Evolutionary conservation across 2,113 vertebrate species (phyloP), one percentile per base, ranked within the genome.

Genomic region (Gasterosteus aculeatus): DNA sequence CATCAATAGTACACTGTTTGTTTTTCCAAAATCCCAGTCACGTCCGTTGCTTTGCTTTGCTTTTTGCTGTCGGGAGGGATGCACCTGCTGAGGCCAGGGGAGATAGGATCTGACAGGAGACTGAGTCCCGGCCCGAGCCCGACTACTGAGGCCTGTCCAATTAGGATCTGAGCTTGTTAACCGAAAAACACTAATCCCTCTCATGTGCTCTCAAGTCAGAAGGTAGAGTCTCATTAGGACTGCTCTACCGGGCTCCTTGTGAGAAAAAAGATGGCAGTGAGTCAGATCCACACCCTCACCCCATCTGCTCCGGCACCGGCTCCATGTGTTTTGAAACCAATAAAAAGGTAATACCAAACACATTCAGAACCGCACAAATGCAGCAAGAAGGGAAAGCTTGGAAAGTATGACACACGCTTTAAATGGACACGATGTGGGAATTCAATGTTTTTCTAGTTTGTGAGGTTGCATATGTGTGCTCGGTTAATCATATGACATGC

Each of bases 181-280:
- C n/a, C 54, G 82, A 87, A 87, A 87, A 87, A 89, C 75, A 75
- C 88, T 94, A 94, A 95, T 94, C 93, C 92, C 84, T 93, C 88
- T 94, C 93, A 94, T 94, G 93, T 92, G 92, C 88, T 92, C 82
- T 85, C 76, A 69, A 91, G 91, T 94, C 92, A 93, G 90, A 93
- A 92, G 88, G 85, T 80, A 92, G 85, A 83, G 89, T 93, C 90
- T 94, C 91, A 91, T 94, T 94, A 93, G 81, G 80, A 72, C 65
- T 19, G 71, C 86, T 91, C 88, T 79, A 85, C 80, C 89, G 69
- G 60, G 85, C 83, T 89, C 56, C 81, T 83, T 90, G 69, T 85
- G 80, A 91, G 88, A 84, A 90, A 57, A 85, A 82, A 33, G 77
- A 87, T 85, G 79, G 84, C 82, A 82, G 76, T 53, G 87, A 90